Percentiles rank a stretch among this genome's conserved stretches.
Conservation (phyloP, 1,140 invertebrate species). For the Procambarus virginalis region DNA sequence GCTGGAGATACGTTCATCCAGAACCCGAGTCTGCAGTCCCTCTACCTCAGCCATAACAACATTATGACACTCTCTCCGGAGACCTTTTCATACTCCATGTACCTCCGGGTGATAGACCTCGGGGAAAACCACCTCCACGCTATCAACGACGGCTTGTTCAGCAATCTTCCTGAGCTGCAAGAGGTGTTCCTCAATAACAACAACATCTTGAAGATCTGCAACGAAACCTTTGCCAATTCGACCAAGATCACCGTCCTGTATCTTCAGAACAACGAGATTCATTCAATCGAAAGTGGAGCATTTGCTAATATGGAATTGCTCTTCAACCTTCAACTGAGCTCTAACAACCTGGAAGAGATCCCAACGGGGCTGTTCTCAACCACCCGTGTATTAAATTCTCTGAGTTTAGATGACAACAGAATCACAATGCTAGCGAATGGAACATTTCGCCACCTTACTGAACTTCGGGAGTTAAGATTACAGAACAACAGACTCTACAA, state of each 20-base stretch:
- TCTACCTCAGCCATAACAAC: slow-evolving; percentile 73
- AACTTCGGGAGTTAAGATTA: slow-evolving; percentile 86
- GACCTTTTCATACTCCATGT: slow-evolving; percentile 70
- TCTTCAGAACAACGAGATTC: slow-evolving; percentile 89
- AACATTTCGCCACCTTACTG: slow-evolving; percentile 84
- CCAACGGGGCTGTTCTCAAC: slow-evolving; percentile 83
- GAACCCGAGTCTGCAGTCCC: slow-evolving; percentile 71
- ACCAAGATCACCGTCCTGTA: slow-evolving; percentile 86
- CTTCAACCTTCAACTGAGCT: slow-evolving; percentile 87
- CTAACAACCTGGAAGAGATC: slow-evolving; percentile 87
- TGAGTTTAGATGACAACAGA: slow-evolving; percentile 93
- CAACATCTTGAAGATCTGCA: slow-evolving; percentile 88
- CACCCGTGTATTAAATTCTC: slow-evolving; percentile 84
- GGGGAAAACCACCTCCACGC: slow-evolving; percentile 80
- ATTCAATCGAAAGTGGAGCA: slow-evolving; percentile 83
- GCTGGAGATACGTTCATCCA: slow-evolving; percentile 72
- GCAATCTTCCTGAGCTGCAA: slow-evolving; percentile 83
- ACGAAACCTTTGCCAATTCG: slow-evolving; percentile 87
- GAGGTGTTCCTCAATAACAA: slow-evolving; percentile 92
- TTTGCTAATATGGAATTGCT: slow-evolving; percentile 84
- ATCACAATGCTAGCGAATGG: slow-evolving; percentile 86
- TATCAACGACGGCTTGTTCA: slow-evolving; percentile 84
- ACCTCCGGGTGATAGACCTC: slow-evolving; percentile 73
- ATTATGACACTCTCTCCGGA: slow-evolving; percentile 68
- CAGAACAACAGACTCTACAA: slow-evolving; percentile 87